Conservation (phyloP, 2,888 invertebrate genomes). For the Tipula unca region DNA sequence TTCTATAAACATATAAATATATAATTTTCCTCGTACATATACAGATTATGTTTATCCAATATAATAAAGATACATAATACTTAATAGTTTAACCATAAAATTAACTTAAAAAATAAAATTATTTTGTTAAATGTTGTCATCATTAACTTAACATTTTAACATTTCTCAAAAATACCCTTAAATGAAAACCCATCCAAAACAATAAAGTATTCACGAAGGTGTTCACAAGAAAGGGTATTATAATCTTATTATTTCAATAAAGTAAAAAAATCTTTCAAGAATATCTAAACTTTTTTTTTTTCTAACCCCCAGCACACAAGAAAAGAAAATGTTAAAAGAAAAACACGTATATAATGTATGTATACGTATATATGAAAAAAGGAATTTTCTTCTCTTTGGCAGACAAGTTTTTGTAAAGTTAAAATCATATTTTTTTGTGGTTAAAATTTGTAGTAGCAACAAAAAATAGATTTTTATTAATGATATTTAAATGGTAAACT, state of each 20-base stretch:
- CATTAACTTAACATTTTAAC: not conserved
- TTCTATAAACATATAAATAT: not conserved
- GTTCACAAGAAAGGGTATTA: not conserved
- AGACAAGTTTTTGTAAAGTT: not conserved
- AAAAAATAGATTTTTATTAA: not conserved
- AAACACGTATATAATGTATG: not conserved
- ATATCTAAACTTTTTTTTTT: not conserved
- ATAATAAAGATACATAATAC: not conserved
- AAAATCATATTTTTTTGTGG: not conserved
- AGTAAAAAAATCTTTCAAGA: not conserved
- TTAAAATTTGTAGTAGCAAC: not conserved
- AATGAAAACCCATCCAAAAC: not conserved
- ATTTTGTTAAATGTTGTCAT: not conserved
- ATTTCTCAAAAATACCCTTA: not conserved
- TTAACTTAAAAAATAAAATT: not conserved
- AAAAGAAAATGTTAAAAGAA: not conserved
- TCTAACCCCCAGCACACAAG: not conserved
- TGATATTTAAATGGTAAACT: not conserved
- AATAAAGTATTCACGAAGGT: not conserved
- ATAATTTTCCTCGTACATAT: not conserved
- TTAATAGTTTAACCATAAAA: not conserved
- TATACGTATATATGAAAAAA: not conserved
- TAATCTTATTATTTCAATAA: not conserved
- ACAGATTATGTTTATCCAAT: not conserved
- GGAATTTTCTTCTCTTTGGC: not conserved